phyloP scores from a whole-genome alignment of 1,140 invertebrate species.

The Caenorhabditis inopinata region DNA sequence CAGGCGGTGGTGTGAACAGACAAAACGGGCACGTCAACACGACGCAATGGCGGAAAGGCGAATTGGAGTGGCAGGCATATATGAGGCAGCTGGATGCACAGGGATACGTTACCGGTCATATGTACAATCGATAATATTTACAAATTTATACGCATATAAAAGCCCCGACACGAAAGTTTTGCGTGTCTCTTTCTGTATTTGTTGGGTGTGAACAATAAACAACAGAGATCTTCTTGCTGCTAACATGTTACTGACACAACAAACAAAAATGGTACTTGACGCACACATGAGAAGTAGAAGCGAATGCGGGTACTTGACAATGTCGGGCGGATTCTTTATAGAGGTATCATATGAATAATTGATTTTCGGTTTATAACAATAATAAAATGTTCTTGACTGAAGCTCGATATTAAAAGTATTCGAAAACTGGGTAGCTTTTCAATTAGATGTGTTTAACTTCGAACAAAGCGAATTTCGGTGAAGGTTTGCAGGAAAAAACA shows the following conservation, averaged over 20 bases:
- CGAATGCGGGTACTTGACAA: constrained; percentile 12
- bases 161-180: background rate
- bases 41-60: constrained; percentile 84
- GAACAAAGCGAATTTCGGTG: too few relatives aligned
- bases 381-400: too few relatives aligned
- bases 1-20: constrained; percentile 68
- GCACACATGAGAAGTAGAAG: background rate
- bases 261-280: constrained; percentile 26
- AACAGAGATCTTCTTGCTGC: constrained; percentile 9
- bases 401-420: too few relatives aligned
- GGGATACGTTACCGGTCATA: constrained; percentile 11
- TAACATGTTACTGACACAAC: constrained; percentile 23
- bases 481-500: too few relatives aligned
- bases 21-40: constrained; percentile 68
- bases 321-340: background rate
- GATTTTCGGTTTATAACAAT: too few relatives aligned
- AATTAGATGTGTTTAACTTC: too few relatives aligned
- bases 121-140: background rate
- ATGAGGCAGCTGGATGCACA: constrained; percentile 87
- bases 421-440: too few relatives aligned
- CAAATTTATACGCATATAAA: background rate
- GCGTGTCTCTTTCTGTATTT: background rate
- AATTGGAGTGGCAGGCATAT: constrained; percentile 93
- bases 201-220: constrained; percentile 21
- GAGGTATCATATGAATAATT: background rate